These are phyloP conservation scores for Aegithalos caudatus DNA, from an alignment of 2,113 vertebrate genomes.

Conservation along the genomic window DNA sequence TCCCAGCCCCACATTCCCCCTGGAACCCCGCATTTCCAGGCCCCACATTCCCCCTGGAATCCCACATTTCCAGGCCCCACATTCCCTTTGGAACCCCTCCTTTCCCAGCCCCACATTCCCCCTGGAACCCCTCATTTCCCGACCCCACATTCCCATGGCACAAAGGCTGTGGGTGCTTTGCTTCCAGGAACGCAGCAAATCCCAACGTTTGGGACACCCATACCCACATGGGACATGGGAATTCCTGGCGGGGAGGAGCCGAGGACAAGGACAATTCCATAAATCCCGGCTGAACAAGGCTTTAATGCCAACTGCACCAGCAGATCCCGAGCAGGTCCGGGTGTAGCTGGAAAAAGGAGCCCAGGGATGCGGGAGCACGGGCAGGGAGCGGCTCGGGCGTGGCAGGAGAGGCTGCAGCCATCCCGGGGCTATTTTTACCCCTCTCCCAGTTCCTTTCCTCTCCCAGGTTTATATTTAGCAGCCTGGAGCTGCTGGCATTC, in stretches of 20 bases:
- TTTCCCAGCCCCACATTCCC: no score
- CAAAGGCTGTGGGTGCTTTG: rapidly evolving
- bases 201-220: no score
- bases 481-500: not conserved
- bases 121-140: rapidly evolving
- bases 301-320: no score
- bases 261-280: not conserved
- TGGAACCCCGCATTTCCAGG: no score
- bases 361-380: not conserved
- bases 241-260: not conserved
- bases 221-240: no score
- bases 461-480: conserved; percentile 12
- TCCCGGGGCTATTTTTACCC: not conserved
- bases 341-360: not conserved
- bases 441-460: not conserved
- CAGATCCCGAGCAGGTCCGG: not conserved
- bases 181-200: not conserved
- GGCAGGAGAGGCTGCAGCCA: not conserved
- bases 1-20: not conserved
- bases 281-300: not conserved
- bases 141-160: no score
- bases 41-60: no score
- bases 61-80: no score
- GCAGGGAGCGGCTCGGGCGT: not conserved
- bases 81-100: no score